phyloP scores from a whole-genome alignment of 2,888 invertebrate species.

The Callinectes sapidus region DNA sequence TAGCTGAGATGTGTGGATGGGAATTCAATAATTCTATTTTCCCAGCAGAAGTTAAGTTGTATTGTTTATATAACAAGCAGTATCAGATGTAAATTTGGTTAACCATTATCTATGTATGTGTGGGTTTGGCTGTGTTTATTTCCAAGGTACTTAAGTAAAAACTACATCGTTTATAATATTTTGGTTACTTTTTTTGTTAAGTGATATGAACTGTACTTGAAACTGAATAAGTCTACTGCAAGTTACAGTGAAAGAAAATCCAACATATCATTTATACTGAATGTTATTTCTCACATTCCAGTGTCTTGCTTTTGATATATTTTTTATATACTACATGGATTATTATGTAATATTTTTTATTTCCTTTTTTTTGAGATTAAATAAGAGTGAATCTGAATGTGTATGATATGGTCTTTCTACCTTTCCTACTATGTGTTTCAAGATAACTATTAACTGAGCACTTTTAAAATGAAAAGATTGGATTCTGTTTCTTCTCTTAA shows the following conservation, averaged over 20 bases:
- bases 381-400: conserved; percentile 19
- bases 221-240: neutral
- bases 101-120: neutral
- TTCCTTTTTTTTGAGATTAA: neutral
- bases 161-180: neutral
- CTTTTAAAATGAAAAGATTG: neutral
- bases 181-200: neutral
- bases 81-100: neutral
- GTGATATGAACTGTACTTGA: neutral
- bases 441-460: neutral
- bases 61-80: neutral
- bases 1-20: neutral
- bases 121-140: neutral
- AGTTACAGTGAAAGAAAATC: neutral
- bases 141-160: neutral
- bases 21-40: neutral
- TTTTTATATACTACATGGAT: neutral
- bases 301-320: neutral
- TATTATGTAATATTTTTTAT: neutral
- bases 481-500: too few relatives aligned
- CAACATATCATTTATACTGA: conserved; percentile 1
- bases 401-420: neutral
- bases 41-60: neutral
- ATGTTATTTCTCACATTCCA: conserved; percentile 14
- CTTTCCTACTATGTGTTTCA: neutral